Evolutionary conservation across 1,140 invertebrate genomes (phyloP).

Genomic region (Drosophila pallidifrons): DNA sequence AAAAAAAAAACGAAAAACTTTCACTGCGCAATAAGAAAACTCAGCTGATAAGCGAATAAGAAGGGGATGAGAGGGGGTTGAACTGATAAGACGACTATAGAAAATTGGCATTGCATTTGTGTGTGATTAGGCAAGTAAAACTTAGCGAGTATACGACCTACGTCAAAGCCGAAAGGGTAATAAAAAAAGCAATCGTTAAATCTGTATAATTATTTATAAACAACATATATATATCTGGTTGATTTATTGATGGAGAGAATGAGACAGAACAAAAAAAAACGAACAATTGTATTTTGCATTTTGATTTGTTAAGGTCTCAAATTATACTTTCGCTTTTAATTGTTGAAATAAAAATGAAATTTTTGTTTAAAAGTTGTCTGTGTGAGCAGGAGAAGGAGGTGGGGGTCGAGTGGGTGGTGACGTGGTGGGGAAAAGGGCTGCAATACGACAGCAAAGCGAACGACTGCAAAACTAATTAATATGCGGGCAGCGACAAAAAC

Average conservation of each 20-base stretch:
- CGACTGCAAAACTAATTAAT: conserved; percentile 46
- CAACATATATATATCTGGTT: not conserved
- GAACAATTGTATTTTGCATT: conserved; percentile 36
- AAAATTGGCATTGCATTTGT: conserved; percentile 54
- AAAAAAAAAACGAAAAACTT: conserved; percentile 78
- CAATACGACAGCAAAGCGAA: conserved; percentile 3
- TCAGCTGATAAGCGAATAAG: conserved; percentile 51
- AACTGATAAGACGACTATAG: conserved; percentile 53
- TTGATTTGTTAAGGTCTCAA: conserved; percentile 41
- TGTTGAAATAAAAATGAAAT: conserved; percentile 55
- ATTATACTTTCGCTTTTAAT: conserved; percentile 73
- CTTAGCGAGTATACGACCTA: conserved; percentile 44
- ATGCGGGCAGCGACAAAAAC: conserved; percentile 38
- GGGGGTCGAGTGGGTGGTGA: not conserved
- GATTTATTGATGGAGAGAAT: not conserved
- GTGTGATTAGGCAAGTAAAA: conserved; percentile 37
- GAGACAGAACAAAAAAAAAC: not conserved
- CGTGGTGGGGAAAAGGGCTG: not conserved
- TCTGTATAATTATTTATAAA: conserved; percentile 12
- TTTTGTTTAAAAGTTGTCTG: conserved; percentile 40
- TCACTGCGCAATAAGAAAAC: conserved; percentile 80
- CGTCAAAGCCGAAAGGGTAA: conserved; percentile 50
- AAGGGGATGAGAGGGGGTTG: not conserved
- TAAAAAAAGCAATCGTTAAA: conserved; percentile 33
- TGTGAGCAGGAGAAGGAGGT: not conserved